These are phyloP conservation scores for Seriola aureovittata DNA, from an alignment of 2,113 vertebrate genomes.

Conservation along the genomic window DNA sequence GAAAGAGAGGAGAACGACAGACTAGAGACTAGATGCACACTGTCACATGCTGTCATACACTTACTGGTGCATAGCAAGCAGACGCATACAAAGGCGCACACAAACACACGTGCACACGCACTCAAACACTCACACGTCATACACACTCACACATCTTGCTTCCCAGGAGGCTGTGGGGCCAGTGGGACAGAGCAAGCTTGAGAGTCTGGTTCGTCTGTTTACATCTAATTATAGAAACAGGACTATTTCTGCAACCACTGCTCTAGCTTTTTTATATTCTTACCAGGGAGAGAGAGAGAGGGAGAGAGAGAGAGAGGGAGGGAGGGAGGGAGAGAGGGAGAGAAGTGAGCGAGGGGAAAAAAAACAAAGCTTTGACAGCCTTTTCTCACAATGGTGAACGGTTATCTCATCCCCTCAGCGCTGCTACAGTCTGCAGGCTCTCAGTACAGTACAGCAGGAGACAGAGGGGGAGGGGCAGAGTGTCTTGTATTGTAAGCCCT, in stretches of 20 bases:
- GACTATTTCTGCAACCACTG: slow-evolving; percentile 79
- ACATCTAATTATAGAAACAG: slow-evolving; percentile 83
- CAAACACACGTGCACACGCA: slow-evolving; percentile 12
- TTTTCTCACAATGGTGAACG: slow-evolving; percentile 75
- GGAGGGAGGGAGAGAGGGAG: slow-evolving; percentile 18
- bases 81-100: slow-evolving; percentile 25
- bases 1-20: slow-evolving; percentile 33
- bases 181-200: slow-evolving; percentile 77
- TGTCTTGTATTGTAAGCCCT: slow-evolving; percentile 66
- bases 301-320: neutral
- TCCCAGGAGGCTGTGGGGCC: slow-evolving; percentile 77
- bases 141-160: slow-evolving; percentile 61
- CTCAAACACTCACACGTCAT: slow-evolving; percentile 11
- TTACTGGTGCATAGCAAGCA: slow-evolving; percentile 67
- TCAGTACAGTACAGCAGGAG: slow-evolving; percentile 67
- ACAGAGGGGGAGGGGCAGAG: slow-evolving; percentile 47
- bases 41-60: slow-evolving; percentile 77
- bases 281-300: slow-evolving; percentile 43
- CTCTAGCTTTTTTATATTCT: slow-evolving; percentile 72
- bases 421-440: slow-evolving; percentile 71
- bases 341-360: neutral
- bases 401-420: slow-evolving; percentile 78
- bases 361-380: slow-evolving; percentile 75
- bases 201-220: slow-evolving; percentile 80
- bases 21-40: slow-evolving; percentile 57